A percentile compares a stretch with the other conserved stretches of the same genome.
phyloP scores from a whole-genome alignment of 2,888 invertebrate species.

The Mesoligia furuncula region DNA sequence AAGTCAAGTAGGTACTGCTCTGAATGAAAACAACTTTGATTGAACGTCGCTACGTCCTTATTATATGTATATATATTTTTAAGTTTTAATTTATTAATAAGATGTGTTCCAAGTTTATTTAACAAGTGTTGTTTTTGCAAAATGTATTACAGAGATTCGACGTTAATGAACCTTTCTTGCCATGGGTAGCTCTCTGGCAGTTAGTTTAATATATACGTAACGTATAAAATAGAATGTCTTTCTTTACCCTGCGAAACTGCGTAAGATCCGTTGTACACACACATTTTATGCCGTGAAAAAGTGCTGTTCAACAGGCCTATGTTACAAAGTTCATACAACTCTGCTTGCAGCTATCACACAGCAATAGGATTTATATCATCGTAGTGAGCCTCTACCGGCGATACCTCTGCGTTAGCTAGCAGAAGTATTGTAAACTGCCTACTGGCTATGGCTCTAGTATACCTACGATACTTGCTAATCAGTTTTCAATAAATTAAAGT shows the following conservation, averaged over 20 bases:
- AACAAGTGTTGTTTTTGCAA: constrained; percentile 9
- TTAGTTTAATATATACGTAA: neutral
- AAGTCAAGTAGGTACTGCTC: neutral
- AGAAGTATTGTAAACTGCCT: neutral
- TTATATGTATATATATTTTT: constrained; percentile 35
- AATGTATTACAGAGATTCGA: constrained; percentile 32
- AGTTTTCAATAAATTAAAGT: neutral
- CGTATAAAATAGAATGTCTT: neutral
- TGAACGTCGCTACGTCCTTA: neutral
- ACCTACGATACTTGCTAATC: neutral
- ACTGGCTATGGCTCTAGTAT: neutral
- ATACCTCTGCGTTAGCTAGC: neutral
- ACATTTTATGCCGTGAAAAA: neutral
- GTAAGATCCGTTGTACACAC: neutral
- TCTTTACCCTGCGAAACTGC: neutral
- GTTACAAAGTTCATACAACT: constrained; percentile 2
- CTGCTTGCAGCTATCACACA: neutral
- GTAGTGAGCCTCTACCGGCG: neutral
- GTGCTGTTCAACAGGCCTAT: neutral
- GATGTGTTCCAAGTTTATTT: constrained; percentile 16
- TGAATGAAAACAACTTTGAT: constrained; percentile 7
- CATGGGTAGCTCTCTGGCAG: constrained; percentile 67
- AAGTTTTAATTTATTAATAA: constrained; percentile 39
- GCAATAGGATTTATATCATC: neutral
- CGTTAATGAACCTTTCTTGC: constrained; percentile 59